Evolutionary conservation across 1,140 invertebrate species (phyloP).

Genomic region (Drosophila grimshawi): DNA sequence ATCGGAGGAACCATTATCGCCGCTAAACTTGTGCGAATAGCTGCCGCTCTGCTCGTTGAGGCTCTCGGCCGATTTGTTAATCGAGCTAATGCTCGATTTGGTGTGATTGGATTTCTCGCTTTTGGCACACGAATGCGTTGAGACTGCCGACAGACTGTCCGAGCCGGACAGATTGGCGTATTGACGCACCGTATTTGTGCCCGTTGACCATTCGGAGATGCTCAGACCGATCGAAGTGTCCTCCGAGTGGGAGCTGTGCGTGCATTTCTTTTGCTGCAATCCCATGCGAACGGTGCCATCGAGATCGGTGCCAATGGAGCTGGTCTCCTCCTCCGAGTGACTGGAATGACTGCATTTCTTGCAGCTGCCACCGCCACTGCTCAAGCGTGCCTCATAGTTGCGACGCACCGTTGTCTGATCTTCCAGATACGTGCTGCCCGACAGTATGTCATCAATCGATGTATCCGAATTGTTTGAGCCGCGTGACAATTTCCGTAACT

Average conservation of each 20-base stretch:
- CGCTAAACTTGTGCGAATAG: slow-evolving; percentile 80
- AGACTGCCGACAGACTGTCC: slow-evolving; percentile 87
- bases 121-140: slow-evolving; percentile 86
- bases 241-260: slow-evolving; percentile 91
- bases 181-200: slow-evolving; percentile 91
- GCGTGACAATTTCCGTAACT: slow-evolving; percentile 86
- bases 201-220: slow-evolving; percentile 93
- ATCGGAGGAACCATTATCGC: slow-evolving; percentile 82
- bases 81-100: slow-evolving; percentile 85
- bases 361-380: slow-evolving; percentile 85
- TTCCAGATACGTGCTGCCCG: slow-evolving; percentile 84
- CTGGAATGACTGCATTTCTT: slow-evolving; percentile 87
- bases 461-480: slow-evolving; percentile 88
- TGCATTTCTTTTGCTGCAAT: slow-evolving; percentile 90
- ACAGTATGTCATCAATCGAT: slow-evolving; percentile 86
- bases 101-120: slow-evolving; percentile 88
- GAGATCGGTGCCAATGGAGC: slow-evolving; percentile 89
- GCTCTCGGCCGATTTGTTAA: slow-evolving; percentile 84
- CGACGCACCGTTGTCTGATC: slow-evolving; percentile 80
- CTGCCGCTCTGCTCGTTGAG: slow-evolving; percentile 81
- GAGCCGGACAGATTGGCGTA: slow-evolving; percentile 89
- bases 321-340: slow-evolving; percentile 89
- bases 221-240: slow-evolving; percentile 93
- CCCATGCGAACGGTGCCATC: slow-evolving; percentile 92
- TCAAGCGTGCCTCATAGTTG: slow-evolving; percentile 78